phyloP scores from a whole-genome alignment of 2,113 vertebrate genomes.

The Tympanuchus pallidicinctus region DNA sequence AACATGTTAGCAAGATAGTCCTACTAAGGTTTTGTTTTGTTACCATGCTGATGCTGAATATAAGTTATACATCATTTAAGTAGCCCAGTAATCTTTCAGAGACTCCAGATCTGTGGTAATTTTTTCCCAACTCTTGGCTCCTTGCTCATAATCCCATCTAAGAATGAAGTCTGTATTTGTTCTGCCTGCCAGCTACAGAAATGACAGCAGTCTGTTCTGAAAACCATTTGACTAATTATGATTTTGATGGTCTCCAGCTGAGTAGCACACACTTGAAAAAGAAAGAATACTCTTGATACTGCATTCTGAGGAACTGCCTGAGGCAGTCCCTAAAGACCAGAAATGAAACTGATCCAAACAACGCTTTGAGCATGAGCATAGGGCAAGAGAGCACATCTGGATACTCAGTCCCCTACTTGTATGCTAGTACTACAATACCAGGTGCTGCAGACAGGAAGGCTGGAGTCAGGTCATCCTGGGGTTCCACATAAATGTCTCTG shows the following conservation, averaged over 20 bases:
- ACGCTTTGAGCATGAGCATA: background rate
- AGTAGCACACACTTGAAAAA: background rate
- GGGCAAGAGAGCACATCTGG: background rate
- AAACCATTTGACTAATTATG: background rate
- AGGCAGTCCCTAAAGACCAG: background rate
- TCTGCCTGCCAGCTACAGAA: background rate
- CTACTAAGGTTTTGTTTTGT: background rate
- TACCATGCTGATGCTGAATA: background rate
- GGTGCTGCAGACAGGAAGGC: background rate
- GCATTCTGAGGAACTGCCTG: background rate
- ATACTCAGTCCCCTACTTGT: background rate
- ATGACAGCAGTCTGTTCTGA: background rate
- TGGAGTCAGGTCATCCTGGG: background rate
- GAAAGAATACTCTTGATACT: background rate
- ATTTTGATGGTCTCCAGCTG: background rate
- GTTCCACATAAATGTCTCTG: background rate
- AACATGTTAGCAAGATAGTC: background rate
- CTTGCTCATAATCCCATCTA: background rate
- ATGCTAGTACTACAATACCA: background rate
- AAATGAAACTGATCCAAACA: background rate
- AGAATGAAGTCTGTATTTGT: background rate
- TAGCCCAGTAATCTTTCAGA: background rate
- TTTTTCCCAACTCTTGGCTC: fast-evolving
- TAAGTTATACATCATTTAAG: background rate
- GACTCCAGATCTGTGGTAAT: background rate